Evolutionary conservation across 2,113 vertebrate species (phyloP).

Genomic region (Condylura cristata): DNA sequence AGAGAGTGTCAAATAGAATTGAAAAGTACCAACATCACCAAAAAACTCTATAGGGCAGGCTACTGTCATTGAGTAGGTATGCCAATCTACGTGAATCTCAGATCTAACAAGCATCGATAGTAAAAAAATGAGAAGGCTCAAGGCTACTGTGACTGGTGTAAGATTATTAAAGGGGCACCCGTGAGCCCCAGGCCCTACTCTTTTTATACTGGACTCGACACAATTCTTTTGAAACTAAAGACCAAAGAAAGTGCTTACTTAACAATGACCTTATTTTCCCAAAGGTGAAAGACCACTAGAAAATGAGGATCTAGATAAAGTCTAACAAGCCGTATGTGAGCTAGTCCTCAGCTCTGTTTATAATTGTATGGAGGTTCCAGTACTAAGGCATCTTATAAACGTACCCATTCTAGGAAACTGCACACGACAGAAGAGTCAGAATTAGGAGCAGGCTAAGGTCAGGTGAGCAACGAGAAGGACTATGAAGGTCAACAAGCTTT

Average conservation of each 20-base stretch:
- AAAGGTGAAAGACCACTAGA: neutral
- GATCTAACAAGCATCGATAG: neutral
- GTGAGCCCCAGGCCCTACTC: neutral
- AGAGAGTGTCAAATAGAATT: neutral
- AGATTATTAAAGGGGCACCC: neutral
- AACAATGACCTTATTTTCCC: neutral
- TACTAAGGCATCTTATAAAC: neutral
- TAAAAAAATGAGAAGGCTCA: neutral
- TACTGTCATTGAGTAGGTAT: neutral
- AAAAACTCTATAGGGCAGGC: neutral
- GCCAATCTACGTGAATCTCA: neutral
- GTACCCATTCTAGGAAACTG: neutral
- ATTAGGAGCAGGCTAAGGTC: neutral
- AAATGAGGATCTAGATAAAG: neutral
- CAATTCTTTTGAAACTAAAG: neutral
- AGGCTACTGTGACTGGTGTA: neutral
- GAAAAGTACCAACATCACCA: neutral
- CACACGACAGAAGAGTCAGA: neutral
- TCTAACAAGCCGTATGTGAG: neutral
- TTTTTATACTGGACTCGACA: neutral
- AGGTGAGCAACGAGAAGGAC: neutral
- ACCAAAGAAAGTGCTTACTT: neutral
- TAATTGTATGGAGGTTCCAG: neutral
- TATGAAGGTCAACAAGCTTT: slow-evolving; percentile 29
- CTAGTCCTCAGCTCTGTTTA: neutral